Base-by-base conservation (phyloP, 2,113 vertebrate genomes). In the Bos javanicus region DNA sequence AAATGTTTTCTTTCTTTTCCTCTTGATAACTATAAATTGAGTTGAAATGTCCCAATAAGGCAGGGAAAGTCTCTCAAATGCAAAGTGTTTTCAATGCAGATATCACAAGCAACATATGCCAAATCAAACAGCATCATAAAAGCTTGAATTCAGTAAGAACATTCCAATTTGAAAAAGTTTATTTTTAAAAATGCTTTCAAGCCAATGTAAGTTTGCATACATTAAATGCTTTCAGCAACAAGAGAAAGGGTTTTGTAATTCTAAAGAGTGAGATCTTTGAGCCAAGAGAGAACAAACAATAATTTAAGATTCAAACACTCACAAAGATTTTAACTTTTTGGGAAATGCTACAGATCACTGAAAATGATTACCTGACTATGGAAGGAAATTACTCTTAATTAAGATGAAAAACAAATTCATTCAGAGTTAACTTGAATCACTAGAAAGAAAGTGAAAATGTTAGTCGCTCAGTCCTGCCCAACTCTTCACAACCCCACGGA, bases 191-290 rank as follows among this genome's bases (percentile, higher is more conserved):
- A 97, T 93, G 95, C 95, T 97, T 90, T 97, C 74, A 89, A 98
- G 87, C 94, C 96, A 98, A 96, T 97, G 92, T 96, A 97, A 98
- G 97, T 98, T 95, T 98, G 97, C 97, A 98, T 95, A 98, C 93
- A 98, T 97, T 98, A 98, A 95, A 96, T 62, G 60, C n/a, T 92
- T 96, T 97, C 84, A 90, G 93, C 90, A 95, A 95, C 91, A 96
- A 97, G 85, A 97, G 80, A 95, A 97, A 95, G 50, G 57, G 71
- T 90, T 98, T 96, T 97, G 93, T 92, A 93, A 97, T 95, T 97
- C 62, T 64, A 96, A 91, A 81, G 96, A 98, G 90, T 95, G 62
- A 96, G 81, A 50, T 93, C 59, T 94, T 91, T 92, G 74, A 95
- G 81, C 57, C 52, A 97, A 97, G 17, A 93, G 57, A 96, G 86